A percentile compares a stretch with the other conserved stretches of the same genome.
Evolutionary conservation across 2,113 vertebrate species (phyloP).

Genomic region (Ardeotis arabs): DNA sequence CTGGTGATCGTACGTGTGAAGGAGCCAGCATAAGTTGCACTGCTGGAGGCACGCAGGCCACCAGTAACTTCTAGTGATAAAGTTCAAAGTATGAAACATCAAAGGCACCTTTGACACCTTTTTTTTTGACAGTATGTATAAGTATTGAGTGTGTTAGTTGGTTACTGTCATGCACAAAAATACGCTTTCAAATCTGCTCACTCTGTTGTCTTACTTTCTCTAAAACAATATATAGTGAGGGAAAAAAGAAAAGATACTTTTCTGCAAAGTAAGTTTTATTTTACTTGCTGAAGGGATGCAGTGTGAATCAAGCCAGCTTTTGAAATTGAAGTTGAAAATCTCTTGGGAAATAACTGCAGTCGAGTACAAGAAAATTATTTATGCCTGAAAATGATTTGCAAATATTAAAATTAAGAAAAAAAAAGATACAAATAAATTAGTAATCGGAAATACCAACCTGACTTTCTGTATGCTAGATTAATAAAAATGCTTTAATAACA

Average conservation of each 20-base stretch:
- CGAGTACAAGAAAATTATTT: neutral
- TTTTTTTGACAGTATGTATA: neutral
- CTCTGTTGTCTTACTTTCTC: neutral
- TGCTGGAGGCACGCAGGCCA: neutral
- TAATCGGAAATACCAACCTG: neutral
- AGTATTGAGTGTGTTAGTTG: neutral
- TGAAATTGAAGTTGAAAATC: neutral
- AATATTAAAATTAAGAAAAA: neutral
- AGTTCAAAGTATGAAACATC: neutral
- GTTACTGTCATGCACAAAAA: neutral
- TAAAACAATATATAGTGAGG: neutral
- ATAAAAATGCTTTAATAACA: neutral
- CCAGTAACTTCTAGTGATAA: accelerated
- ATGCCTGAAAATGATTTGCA: neutral
- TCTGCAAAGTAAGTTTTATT: neutral
- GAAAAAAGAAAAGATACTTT: neutral
- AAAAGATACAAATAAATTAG: neutral
- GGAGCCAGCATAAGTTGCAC: accelerated
- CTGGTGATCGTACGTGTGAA: accelerated
- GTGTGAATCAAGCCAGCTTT: neutral
- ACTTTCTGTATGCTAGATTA: neutral
- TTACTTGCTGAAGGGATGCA: neutral
- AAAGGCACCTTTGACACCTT: neutral
- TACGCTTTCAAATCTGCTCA: accelerated
- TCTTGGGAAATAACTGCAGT: neutral